Percentiles rank a stretch among this genome's conserved stretches.
Evolutionary conservation across 2,888 invertebrate species (phyloP).

Genomic region (Drosophila paranaensis): DNA sequence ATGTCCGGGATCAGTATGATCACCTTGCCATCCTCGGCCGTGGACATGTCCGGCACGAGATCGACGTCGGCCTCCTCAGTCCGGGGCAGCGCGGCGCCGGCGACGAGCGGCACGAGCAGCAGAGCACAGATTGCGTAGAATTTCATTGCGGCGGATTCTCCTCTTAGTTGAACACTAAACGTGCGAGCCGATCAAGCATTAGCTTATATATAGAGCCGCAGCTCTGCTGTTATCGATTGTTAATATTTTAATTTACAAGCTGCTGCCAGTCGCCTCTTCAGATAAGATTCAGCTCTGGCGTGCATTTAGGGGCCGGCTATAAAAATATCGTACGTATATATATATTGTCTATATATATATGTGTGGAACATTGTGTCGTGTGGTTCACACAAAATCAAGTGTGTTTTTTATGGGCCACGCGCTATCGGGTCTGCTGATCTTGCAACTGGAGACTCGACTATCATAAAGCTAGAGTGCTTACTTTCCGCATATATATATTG

Average conservation of each 20-base stretch:
- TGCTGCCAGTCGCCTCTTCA: slow-evolving; percentile 19
- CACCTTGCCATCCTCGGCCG: background rate
- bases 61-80: slow-evolving; percentile 29
- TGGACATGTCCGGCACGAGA: slow-evolving; percentile 55
- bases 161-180: slow-evolving; percentile 45
- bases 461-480: background rate
- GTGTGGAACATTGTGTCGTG: slow-evolving; percentile 1
- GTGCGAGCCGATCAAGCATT: background rate
- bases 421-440: slow-evolving; percentile 3
- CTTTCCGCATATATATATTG: background rate
- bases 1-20: slow-evolving; percentile 46
- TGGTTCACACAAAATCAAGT: slow-evolving; percentile 16
- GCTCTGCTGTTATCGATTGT: slow-evolving; percentile 38
- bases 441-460: no score
- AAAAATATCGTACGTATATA: slow-evolving; percentile 7
- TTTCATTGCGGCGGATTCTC: slow-evolving; percentile 54
- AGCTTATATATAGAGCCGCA: slow-evolving; percentile 41
- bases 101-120: slow-evolving; percentile 64
- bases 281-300: slow-evolving; percentile 47
- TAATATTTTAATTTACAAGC: slow-evolving; percentile 49
- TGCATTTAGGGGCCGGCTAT: slow-evolving; percentile 13
- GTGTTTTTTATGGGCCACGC: background rate
- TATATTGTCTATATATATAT: slow-evolving; percentile 11
- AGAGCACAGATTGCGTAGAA: slow-evolving; percentile 59
- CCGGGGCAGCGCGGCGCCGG: slow-evolving; percentile 41